Evolutionary conservation across 2,888 invertebrate genomes (phyloP), one percentile per base, ranked within the genome.

Genomic region (Drosophila meridionalis): DNA sequence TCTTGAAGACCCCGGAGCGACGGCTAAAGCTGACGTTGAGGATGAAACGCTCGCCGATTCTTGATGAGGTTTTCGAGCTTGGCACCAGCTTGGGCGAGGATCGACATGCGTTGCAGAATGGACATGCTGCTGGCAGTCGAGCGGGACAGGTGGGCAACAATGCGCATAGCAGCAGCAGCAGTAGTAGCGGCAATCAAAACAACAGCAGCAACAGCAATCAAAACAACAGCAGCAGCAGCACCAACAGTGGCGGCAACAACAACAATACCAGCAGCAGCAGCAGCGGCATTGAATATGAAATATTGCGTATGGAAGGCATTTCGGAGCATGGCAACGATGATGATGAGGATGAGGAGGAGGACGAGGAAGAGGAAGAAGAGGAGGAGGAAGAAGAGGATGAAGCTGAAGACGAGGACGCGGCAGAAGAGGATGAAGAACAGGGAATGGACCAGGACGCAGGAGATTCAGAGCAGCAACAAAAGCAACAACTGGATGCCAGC

Each of bases 41-140:
- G 6, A 97, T 98, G 95, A 98, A 98, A 92, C 95, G 97, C 38
- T 97, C 97, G 78, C 97, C 97, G 2, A 96, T 97, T 63, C 93
- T 97, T 56, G 97, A 98, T 90, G 97, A 98, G 90, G 95, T 97
- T 1, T 96, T 97, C 89, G 97, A 97, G 91, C 96, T 96, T n/a
- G 96, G 96, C 36, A 96, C 95, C 26, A 95, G 95, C 88, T 92
- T 96, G 57, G 95, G 95, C 83, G 95, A 95, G 78, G 95, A 95
- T 75, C 94, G 94, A 0, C 81, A 82, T 66, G 66, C 48, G 3
- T 52, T 67, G 38, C 80, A 75, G 9, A 89, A 89, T 59, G 86
- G 69, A 43, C 57, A 34, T 32, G 42, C n/a, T 30, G 57, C 4
- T 14, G 42, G 36, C 11, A 26, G 28, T 7, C 42, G 45, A 7